These are phyloP conservation scores for Hemithea aestivaria DNA, from an alignment of 2,888 invertebrate genomes.

Conservation along the genomic window DNA sequence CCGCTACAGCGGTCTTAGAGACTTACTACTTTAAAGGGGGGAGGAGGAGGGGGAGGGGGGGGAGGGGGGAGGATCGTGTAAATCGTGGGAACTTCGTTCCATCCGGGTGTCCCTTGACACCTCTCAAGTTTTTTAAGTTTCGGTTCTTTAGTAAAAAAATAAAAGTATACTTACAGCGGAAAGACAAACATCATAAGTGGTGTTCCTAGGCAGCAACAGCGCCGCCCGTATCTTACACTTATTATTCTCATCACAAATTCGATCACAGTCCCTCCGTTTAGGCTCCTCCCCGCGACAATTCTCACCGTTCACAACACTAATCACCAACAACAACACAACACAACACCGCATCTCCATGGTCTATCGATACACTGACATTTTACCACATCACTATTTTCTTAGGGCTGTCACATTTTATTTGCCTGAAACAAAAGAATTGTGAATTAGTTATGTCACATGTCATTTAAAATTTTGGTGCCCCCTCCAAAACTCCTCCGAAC, in stretches of 20 bases:
- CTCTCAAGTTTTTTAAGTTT: too few species aligned
- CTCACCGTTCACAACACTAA: constrained; percentile 34
- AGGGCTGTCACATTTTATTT: constrained; percentile 1
- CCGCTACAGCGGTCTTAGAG: too few species aligned
- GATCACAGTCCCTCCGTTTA: constrained; percentile 61
- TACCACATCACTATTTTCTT: constrained; percentile 15
- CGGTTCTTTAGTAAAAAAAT: too few species aligned
- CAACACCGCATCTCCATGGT: constrained; percentile 49
- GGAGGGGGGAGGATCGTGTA: too few species aligned
- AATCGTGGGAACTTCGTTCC: too few species aligned
- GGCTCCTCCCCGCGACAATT: constrained; percentile 64
- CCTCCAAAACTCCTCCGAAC: too few species aligned
- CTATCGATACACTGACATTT: constrained; percentile 18
- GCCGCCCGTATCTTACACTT: constrained; percentile 82
- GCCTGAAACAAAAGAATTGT: constrained; percentile 16
- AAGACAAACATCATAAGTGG: constrained; percentile 73
- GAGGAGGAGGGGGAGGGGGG: too few species aligned
- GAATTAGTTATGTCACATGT: too few species aligned
- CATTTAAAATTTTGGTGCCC: too few species aligned
- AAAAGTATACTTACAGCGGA: constrained; percentile 73
- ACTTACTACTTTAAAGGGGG: too few species aligned
- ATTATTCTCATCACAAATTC: constrained; percentile 64
- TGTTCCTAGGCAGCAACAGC: constrained; percentile 81
- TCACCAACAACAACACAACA: constrained; percentile 37
- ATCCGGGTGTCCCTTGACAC: too few species aligned